Percentiles rank a stretch among this genome's conserved stretches.
Conservation (phyloP, 2,888 invertebrate species). For the Anaspis maculata region DNA sequence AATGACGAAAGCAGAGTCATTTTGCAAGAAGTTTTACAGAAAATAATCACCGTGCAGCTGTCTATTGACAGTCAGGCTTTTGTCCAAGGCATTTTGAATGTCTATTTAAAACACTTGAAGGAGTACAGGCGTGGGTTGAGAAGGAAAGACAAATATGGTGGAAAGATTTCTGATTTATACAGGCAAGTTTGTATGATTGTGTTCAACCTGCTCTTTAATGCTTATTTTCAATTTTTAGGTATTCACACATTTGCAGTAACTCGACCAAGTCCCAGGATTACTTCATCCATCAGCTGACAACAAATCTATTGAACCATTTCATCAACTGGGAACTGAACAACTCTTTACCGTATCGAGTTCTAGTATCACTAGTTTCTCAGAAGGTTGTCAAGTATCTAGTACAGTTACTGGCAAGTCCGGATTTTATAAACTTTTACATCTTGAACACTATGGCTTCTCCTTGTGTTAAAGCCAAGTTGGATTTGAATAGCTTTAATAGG, state of each 20-base stretch:
- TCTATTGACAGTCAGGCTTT: slow-evolving; percentile 40
- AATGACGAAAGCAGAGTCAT: slow-evolving; percentile 39
- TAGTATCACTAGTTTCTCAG: slow-evolving; percentile 54
- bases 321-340: slow-evolving; percentile 61
- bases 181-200: slow-evolving; percentile 31
- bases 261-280: slow-evolving; percentile 46
- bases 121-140: slow-evolving; percentile 56
- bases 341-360: slow-evolving; percentile 55
- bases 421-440: slow-evolving; percentile 42
- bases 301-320: slow-evolving; percentile 51
- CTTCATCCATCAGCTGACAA: slow-evolving; percentile 51
- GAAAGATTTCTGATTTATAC: slow-evolving; percentile 45
- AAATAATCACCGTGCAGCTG: slow-evolving; percentile 36
- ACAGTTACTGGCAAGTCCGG: slow-evolving; percentile 45
- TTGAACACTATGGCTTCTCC: slow-evolving; percentile 14
- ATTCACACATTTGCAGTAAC: slow-evolving; percentile 38
- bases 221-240: slow-evolving; percentile 28
- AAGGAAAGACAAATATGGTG: slow-evolving; percentile 45
- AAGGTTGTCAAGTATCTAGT: slow-evolving; percentile 47
- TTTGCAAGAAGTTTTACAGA: slow-evolving; percentile 39
- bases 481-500: slow-evolving; percentile 3
- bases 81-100: slow-evolving; percentile 43
- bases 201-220: not conserved
- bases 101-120: slow-evolving; percentile 53
- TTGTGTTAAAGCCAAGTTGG: slow-evolving; percentile 3